Conservation (phyloP, 2,888 invertebrate species). For the Euspilapteryx auroguttella region DNA sequence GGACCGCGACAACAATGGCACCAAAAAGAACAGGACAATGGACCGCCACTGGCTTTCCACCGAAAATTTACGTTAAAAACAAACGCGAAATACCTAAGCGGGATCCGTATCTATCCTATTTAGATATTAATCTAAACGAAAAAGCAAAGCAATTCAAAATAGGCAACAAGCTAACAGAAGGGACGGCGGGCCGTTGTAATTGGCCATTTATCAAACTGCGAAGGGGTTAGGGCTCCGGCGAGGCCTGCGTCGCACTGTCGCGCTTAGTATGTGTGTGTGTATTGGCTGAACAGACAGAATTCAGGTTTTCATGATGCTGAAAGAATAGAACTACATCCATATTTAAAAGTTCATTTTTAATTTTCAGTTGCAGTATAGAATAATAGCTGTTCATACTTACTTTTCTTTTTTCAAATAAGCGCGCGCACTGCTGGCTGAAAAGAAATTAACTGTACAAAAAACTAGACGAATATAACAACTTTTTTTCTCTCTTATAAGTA, state of each 20-base stretch:
- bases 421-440: too few relatives aligned
- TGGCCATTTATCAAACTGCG: constrained; percentile 63
- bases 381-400: too few relatives aligned
- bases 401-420: too few relatives aligned
- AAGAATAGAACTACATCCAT: too few relatives aligned
- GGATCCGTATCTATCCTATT: constrained; percentile 61
- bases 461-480: too few relatives aligned
- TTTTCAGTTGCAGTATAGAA: too few relatives aligned
- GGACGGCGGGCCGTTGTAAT: constrained; percentile 53
- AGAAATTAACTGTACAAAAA: too few relatives aligned
- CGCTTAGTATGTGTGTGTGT: too few relatives aligned
- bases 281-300: too few relatives aligned
- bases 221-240: constrained; percentile 53
- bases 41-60: constrained; percentile 15
- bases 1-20: constrained; percentile 35
- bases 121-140: constrained; percentile 63
- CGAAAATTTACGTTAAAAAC: constrained; percentile 59
- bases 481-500: too few relatives aligned
- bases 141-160: constrained; percentile 62
- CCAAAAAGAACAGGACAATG: constrained; percentile 35
- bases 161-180: constrained; percentile 61
- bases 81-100: constrained; percentile 46
- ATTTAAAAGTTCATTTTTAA: too few relatives aligned
- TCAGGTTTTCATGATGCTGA: too few relatives aligned
- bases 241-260: constrained; percentile 34